A percentile compares a stretch with the other conserved stretches of the same genome.
Conservation (phyloP, 2,113 vertebrate genomes). For the Brachirus orientalis region DNA sequence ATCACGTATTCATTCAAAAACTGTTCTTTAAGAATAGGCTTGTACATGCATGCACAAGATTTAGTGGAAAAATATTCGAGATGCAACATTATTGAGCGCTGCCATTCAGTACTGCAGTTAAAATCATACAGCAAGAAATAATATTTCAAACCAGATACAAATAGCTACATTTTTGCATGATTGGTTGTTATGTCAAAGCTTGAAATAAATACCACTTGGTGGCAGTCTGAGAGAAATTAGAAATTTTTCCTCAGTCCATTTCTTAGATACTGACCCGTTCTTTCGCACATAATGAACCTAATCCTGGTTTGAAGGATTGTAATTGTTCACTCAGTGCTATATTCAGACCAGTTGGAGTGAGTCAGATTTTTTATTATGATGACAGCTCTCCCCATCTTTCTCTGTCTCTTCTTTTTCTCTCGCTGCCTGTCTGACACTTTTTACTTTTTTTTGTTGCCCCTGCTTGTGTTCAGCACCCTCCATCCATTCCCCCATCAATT, state of each 20-base stretch:
- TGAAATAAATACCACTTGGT: slow-evolving; percentile 1
- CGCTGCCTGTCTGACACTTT: slow-evolving; percentile 42
- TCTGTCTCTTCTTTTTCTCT: slow-evolving; percentile 50
- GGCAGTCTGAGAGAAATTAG: slow-evolving; percentile 11
- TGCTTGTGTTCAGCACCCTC: slow-evolving; percentile 30
- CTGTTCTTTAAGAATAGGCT: background rate
- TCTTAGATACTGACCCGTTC: slow-evolving; percentile 12
- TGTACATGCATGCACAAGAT: background rate
- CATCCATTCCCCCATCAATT: slow-evolving; percentile 10
- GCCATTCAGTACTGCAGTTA: background rate
- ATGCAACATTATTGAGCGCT: background rate
- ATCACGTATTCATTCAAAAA: slow-evolving; percentile 14
- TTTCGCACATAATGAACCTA: slow-evolving; percentile 48
- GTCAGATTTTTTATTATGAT: slow-evolving; percentile 71
- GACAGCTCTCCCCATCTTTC: slow-evolving; percentile 54
- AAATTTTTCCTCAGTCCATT: slow-evolving; percentile 15
- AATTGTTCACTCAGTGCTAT: slow-evolving; percentile 72
- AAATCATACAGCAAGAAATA: background rate
- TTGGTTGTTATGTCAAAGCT: slow-evolving; percentile 1
- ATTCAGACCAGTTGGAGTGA: slow-evolving; percentile 71
- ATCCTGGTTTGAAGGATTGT: slow-evolving; percentile 66
- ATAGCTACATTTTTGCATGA: slow-evolving; percentile 1
- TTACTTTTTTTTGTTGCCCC: slow-evolving; percentile 34
- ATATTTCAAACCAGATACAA: background rate
- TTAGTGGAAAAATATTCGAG: background rate